These are phyloP conservation scores for Blastobasis adustella DNA, from an alignment of 2,888 invertebrate species.

Conservation along the genomic window DNA sequence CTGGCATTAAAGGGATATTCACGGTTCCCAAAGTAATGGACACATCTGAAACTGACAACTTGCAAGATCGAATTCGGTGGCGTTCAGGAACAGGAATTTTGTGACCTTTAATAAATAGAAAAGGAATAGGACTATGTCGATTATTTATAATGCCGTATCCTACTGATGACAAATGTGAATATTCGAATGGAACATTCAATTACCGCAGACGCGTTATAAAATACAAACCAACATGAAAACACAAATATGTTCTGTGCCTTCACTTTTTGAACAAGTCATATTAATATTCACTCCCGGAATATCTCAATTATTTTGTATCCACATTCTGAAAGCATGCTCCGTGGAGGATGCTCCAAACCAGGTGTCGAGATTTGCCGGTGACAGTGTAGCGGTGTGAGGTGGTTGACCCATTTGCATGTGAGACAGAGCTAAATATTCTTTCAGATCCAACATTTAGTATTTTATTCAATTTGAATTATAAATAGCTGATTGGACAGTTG, in stretches of 20 bases:
- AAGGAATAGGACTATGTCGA: not conserved
- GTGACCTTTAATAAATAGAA: not conserved
- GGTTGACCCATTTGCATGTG: too few species aligned
- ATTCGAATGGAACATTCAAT: not conserved
- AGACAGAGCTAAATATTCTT: too few species aligned
- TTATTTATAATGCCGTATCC: not conserved
- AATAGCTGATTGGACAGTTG: too few species aligned
- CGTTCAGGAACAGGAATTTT: not conserved
- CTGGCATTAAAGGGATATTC: constrained; percentile 33
- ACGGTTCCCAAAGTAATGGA: constrained; percentile 30
- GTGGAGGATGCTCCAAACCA: too few species aligned
- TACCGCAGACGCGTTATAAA: not conserved
- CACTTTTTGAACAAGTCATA: not conserved
- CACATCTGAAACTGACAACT: constrained; percentile 16
- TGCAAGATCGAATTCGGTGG: not conserved
- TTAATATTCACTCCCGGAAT: not conserved
- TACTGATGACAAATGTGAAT: not conserved
- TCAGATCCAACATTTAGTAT: too few species aligned
- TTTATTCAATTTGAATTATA: too few species aligned
- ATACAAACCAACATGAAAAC: not conserved
- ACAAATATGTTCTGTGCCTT: not conserved
- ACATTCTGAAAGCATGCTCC: not conserved
- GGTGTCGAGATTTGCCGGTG: too few species aligned
- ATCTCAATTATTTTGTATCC: not conserved
- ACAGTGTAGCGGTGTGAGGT: too few species aligned